Conservation (phyloP, 2,113 vertebrate species). For the Tyto alba region DNA sequence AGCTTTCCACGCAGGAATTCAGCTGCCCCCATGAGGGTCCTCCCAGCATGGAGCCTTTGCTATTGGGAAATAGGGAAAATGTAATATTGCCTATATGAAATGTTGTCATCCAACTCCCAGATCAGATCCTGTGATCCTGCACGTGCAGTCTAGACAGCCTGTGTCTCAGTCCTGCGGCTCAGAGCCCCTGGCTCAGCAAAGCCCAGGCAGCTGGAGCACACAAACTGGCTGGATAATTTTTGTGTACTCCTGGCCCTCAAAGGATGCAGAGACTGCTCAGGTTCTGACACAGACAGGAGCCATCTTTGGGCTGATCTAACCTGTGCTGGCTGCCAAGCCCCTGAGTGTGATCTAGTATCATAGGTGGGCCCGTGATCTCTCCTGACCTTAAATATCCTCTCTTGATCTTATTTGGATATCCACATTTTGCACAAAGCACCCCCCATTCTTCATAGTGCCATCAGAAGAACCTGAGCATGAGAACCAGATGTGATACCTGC, state of each 20-base stretch:
- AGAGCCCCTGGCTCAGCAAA: background rate
- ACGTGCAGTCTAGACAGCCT: constrained; percentile 43
- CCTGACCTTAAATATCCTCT: background rate
- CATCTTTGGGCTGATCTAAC: background rate
- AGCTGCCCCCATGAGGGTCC: background rate
- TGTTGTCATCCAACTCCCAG: background rate
- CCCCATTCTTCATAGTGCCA: background rate
- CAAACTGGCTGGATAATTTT: background rate
- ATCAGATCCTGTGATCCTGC: constrained; percentile 21
- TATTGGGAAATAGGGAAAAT: background rate
- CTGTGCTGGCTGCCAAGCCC: background rate
- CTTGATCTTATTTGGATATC: background rate
- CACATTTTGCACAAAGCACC: background rate
- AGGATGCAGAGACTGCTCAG: background rate
- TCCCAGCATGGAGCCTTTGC: background rate
- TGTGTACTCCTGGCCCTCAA: accelerated
- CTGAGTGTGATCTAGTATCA: background rate
- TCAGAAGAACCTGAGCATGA: background rate
- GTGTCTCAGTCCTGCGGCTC: background rate
- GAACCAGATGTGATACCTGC: background rate
- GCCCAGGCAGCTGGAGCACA: background rate
- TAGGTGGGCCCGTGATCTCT: background rate
- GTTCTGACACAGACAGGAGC: background rate
- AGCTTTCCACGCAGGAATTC: constrained; percentile 8
- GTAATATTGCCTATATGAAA: constrained; percentile 1